Percentiles rank a stretch among this genome's conserved stretches.
phyloP scores from a whole-genome alignment of 53 echinoderm and acorn worm species.

The Holothuria leucospilota region DNA sequence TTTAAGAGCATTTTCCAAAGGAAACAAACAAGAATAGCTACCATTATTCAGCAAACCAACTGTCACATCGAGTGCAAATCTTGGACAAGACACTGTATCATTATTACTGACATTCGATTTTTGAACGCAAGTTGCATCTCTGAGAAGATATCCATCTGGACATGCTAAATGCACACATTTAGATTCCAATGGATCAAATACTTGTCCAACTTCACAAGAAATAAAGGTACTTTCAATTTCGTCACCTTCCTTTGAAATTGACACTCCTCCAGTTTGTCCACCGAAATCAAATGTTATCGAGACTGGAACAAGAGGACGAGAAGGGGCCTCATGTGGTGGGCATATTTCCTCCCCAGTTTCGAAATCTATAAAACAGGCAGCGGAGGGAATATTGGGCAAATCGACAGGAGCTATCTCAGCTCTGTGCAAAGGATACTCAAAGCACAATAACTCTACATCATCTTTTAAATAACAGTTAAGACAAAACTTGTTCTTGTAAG shows the following conservation, averaged over 20 bases:
- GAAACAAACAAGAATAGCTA: not conserved
- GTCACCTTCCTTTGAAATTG: not conserved
- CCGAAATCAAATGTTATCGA: slow-evolving; percentile 29
- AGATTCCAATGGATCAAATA: slow-evolving; percentile 26
- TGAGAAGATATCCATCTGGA: not conserved
- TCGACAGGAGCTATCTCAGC: too few species aligned
- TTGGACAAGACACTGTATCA: not conserved
- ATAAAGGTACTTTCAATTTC: not conserved
- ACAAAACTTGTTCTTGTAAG: slow-evolving; percentile 19
- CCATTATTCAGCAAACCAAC: not conserved
- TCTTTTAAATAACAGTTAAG: not conserved
- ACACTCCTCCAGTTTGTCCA: slow-evolving; percentile 13
- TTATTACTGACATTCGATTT: not conserved
- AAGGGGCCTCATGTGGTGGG: not conserved
- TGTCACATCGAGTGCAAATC: not conserved
- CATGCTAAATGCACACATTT: slow-evolving; percentile 2
- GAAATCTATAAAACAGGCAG: not conserved
- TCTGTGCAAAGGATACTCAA: too few species aligned
- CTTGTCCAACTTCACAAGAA: slow-evolving; percentile 3
- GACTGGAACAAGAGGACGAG: not conserved
- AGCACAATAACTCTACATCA: too few species aligned
- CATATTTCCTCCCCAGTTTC: not conserved
- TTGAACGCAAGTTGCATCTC: not conserved
- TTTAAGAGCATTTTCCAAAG: not conserved
- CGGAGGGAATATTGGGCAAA: not conserved